Evolutionary conservation across 2,888 invertebrate genomes (phyloP).

Genomic region (Lampropteryx suffumata): DNA sequence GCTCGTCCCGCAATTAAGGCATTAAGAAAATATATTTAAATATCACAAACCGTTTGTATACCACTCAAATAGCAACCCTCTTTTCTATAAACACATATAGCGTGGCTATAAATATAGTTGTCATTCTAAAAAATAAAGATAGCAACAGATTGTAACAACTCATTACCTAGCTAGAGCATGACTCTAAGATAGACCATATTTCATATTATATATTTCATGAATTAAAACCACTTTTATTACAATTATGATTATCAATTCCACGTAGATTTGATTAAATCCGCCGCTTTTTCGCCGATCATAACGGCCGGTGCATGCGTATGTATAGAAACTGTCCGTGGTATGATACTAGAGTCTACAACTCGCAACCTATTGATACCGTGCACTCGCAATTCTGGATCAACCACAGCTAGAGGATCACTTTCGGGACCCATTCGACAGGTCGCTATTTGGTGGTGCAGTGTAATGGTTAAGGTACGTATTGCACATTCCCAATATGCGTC

Average conservation of each 20-base stretch:
- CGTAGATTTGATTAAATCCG: conserved; percentile 78
- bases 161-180: too few species aligned
- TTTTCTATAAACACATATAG: too few species aligned
- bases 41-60: conserved; percentile 3
- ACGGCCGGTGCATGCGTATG: conserved; percentile 82
- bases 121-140: too few species aligned
- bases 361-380: conserved; percentile 73
- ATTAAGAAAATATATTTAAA: not conserved
- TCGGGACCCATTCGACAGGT: conserved; percentile 86
- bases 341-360: conserved; percentile 80
- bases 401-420: conserved; percentile 83
- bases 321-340: conserved; percentile 78
- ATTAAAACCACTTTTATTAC: not conserved
- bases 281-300: conserved; percentile 83
- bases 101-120: too few species aligned
- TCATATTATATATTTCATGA: not conserved
- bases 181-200: too few species aligned
- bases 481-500: conserved; percentile 87
- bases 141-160: too few species aligned
- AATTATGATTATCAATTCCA: conserved; percentile 45
- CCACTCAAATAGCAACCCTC: not conserved
- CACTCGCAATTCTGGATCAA: conserved; percentile 82
- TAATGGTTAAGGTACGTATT: conserved; percentile 82
- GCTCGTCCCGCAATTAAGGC: not conserved
- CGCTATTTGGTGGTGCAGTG: conserved; percentile 85